Percentiles rank a stretch among this genome's conserved stretches.
Evolutionary conservation across 2,888 invertebrate species (phyloP).

Genomic region (Cantharis rustica): DNA sequence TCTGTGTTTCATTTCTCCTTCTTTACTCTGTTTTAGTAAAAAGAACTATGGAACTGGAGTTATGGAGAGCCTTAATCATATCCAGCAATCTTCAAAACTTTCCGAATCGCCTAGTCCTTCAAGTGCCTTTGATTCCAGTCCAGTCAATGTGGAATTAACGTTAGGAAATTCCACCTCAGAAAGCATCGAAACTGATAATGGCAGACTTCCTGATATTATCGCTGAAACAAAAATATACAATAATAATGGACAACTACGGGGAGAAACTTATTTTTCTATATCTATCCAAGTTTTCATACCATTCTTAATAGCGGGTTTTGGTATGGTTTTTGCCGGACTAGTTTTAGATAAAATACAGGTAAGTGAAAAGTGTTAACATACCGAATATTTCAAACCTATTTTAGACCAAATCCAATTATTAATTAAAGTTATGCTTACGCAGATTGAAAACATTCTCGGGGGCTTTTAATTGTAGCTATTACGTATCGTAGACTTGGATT

Average conservation of each 20-base stretch:
- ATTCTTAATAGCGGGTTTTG: constrained; percentile 76
- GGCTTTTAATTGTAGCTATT: too few relatives aligned
- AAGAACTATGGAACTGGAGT: constrained; percentile 54
- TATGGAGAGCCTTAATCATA: constrained; percentile 54
- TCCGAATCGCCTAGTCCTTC: constrained; percentile 47
- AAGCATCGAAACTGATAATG: constrained; percentile 54
- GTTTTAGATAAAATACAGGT: constrained; percentile 76
- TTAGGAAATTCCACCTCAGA: constrained; percentile 41
- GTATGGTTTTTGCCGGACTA: constrained; percentile 79
- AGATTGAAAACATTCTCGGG: too few relatives aligned
- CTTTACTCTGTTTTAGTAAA: constrained; percentile 43
- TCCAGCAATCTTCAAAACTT: constrained; percentile 45
- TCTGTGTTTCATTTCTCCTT: background rate
- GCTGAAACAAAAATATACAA: constrained; percentile 59
- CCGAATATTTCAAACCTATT: background rate
- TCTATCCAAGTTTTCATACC: constrained; percentile 72
- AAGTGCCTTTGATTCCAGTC: constrained; percentile 50
- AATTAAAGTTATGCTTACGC: background rate
- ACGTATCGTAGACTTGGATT: too few relatives aligned
- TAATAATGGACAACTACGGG: constrained; percentile 45
- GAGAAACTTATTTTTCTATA: constrained; percentile 65
- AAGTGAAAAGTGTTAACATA: constrained; percentile 18
- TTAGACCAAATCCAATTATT: background rate
- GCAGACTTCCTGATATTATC: constrained; percentile 61
- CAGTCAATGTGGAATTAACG: constrained; percentile 49